Base-by-base conservation (phyloP, 2,888 invertebrate genomes). In the Ypsolopha sequella region DNA sequence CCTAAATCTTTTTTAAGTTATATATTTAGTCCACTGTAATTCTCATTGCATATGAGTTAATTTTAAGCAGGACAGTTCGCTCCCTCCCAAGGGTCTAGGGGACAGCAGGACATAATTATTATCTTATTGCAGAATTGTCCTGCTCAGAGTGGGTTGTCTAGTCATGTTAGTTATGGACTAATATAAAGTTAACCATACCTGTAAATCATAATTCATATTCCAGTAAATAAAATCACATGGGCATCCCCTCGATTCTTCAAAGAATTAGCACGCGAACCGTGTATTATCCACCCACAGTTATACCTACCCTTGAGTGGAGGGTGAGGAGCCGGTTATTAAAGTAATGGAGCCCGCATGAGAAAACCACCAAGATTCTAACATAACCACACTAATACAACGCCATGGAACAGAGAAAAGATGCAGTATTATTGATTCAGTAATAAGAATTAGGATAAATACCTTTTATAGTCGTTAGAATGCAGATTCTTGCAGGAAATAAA, bases 371-470 rank as follows among this genome's bases (percentile, higher is more conserved):
- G 24, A 24, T 24, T 24, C 24, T 14, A 43, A 43, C 43, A 43
- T 43, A 24, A 43, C 24, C 11, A 43, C 13, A 7, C 9, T 2
- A 0, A 13, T 24, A 43, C 8, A 13, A 43, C 24, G 43, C 43
- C 24, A 24, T n/a, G 13, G 24, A 14, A 11, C 9, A 24, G 43
- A 43, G 14, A 14, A 14, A 43, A 43, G 24, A 43, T 14, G 43
- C 7, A 14, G 43, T 13, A 43, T 14, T 14, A 24, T 7, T 14
- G 6, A 13, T 41, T 13, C 11, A 6, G 7, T 43, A 11, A 43
- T 43, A 24, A 43, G 11, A 43, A 49, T 24, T 44, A 2, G 34
- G 4, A 51, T 60, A 64, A 64, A 68, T 76, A 76, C 76, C 76
- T 76, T 62, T 58, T 58, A 62, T 60, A 58, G 56, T 59, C 59